A percentile compares a stretch with the other conserved stretches of the same genome.
These are phyloP conservation scores for Lacerta bilineata DNA, from an alignment of 2,797 vertebrate species.

Conservation along the genomic window DNA sequence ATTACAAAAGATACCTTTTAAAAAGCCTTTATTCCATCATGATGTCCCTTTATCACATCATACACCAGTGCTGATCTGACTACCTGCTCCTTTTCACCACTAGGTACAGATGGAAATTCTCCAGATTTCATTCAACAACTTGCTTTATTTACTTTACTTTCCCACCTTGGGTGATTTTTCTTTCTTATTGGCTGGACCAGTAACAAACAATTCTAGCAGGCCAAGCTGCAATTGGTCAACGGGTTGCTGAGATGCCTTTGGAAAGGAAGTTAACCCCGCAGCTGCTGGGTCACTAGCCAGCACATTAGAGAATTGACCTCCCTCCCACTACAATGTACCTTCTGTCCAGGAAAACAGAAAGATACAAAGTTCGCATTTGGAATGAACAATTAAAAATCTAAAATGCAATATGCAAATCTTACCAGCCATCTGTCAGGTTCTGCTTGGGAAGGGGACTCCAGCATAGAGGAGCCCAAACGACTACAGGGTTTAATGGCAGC, in stretches of 20 bases:
- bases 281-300: conserved; percentile 50
- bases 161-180: neutral
- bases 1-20: neutral
- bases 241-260: conserved; percentile 26
- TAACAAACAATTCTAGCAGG: neutral
- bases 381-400: conserved; percentile 49
- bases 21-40: neutral
- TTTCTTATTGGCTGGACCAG: conserved; percentile 20
- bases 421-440: conserved; percentile 40
- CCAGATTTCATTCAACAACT: neutral
- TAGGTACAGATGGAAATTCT: neutral
- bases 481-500: conserved; percentile 13
- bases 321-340: conserved; percentile 43
- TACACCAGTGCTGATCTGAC: neutral
- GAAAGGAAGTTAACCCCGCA: conserved; percentile 43
- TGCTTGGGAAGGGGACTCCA: conserved; percentile 19
- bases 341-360: conserved; percentile 46
- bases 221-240: conserved; percentile 27
- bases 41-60: neutral
- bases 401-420: conserved; percentile 46
- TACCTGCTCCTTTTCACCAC: neutral
- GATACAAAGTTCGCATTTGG: conserved; percentile 46
- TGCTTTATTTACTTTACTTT: conserved; percentile 27
- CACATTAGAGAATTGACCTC: conserved; percentile 48
- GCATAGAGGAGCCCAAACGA: neutral